A percentile compares a stretch with the other conserved stretches of the same genome.
Evolutionary conservation across 2,113 vertebrate genomes (phyloP).

Genomic region (Lasiurus borealis): DNA sequence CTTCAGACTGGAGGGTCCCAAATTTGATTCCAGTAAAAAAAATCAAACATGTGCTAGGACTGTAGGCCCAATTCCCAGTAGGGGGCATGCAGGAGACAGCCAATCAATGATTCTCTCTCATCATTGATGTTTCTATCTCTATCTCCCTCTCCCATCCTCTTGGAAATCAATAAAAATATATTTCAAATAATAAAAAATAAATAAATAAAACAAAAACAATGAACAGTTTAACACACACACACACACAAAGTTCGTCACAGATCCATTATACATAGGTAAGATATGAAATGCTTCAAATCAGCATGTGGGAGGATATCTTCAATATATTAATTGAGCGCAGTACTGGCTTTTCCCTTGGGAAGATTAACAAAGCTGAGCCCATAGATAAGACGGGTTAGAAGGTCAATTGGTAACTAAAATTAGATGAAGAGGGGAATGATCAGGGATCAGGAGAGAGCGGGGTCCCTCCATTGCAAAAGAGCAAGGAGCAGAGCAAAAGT

Average conservation of each 20-base stretch:
- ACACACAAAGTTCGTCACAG: background rate
- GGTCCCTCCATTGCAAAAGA: background rate
- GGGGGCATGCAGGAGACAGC: no score
- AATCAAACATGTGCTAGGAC: no score
- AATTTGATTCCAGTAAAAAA: no score
- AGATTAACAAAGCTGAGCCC: conserved; percentile 15
- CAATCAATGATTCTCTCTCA: no score
- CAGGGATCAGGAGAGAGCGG: background rate
- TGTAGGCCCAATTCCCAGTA: no score
- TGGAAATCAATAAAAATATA: no score
- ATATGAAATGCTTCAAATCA: background rate
- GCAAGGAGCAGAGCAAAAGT: background rate
- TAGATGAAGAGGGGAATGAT: background rate
- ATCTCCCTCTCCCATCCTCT: no score
- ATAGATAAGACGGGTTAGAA: background rate
- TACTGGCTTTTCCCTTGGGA: background rate
- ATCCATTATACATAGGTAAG: background rate
- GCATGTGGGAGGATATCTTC: background rate
- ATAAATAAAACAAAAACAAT: background rate
- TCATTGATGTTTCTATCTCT: no score
- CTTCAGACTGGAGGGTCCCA: no score
- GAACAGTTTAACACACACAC: background rate
- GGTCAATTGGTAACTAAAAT: conserved; percentile 48
- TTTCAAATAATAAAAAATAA: no score
- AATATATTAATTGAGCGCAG: background rate